Evolutionary conservation across 2,113 vertebrate genomes (phyloP).

Genomic region (Lipophrys pholis): DNA sequence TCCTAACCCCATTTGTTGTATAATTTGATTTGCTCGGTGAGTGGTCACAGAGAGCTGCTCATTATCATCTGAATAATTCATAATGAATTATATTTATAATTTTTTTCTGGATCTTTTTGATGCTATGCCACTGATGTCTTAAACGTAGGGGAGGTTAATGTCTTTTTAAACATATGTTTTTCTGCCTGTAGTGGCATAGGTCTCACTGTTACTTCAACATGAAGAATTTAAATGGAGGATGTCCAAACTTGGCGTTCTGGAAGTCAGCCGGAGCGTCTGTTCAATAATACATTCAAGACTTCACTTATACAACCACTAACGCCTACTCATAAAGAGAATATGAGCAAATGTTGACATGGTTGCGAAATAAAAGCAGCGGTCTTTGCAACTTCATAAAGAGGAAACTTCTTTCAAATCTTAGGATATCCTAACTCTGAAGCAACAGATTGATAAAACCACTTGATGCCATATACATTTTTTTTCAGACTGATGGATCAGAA

Average conservation of each 20-base stretch:
- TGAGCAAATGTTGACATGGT: background rate
- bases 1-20: slow-evolving; percentile 31
- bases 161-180: slow-evolving; percentile 29
- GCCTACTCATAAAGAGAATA: background rate
- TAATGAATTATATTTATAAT: slow-evolving; percentile 50
- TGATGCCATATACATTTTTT: too few relatives aligned
- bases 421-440: too few relatives aligned
- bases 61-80: slow-evolving; percentile 67
- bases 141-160: slow-evolving; percentile 38
- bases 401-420: too few relatives aligned
- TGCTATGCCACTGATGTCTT: slow-evolving; percentile 29
- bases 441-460: too few relatives aligned
- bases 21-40: slow-evolving; percentile 64
- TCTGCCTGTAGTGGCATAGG: background rate
- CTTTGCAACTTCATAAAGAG: too few relatives aligned
- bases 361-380: background rate
- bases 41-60: slow-evolving; percentile 45
- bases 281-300: background rate
- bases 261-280: background rate
- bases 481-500: too few relatives aligned
- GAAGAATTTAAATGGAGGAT: background rate
- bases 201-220: slow-evolving; percentile 12
- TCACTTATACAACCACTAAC: too few relatives aligned
- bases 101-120: slow-evolving; percentile 39
- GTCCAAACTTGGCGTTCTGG: background rate